Percentiles rank a stretch among this genome's conserved stretches.
phyloP scores from a whole-genome alignment of 1,140 invertebrate species.

The Bradysia coprophila region DNA sequence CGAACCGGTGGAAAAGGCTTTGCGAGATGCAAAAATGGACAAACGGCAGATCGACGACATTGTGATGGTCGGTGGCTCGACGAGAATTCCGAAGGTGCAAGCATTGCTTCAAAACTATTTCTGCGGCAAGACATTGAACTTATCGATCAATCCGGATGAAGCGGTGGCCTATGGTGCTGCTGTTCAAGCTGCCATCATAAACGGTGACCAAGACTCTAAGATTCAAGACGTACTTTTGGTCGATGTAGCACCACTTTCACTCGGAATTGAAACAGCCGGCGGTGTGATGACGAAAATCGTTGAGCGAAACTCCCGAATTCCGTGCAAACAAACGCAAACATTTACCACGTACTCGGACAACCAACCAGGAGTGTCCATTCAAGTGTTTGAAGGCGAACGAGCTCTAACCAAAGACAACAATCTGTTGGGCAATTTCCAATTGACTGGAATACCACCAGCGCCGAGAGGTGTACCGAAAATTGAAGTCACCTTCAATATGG shows the following conservation, averaged over 20 bases:
- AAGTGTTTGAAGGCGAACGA: constrained; percentile 79
- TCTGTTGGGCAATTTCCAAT: constrained; percentile 81
- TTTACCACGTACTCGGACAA: constrained; percentile 96
- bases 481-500: constrained; percentile 80
- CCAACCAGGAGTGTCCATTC: constrained; percentile 81
- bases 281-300: constrained; percentile 93
- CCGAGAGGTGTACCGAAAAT: constrained; percentile 88
- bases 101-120: constrained; percentile 89
- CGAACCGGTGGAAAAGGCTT: constrained; percentile 88
- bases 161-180: constrained; percentile 81
- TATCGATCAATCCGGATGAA: constrained; percentile 91
- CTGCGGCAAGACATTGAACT: constrained; percentile 95
- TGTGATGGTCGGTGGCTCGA: constrained; percentile 95
- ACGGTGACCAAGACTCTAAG: constrained; percentile 88
- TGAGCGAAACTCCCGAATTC: constrained; percentile 91
- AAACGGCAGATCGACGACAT: constrained; percentile 87
- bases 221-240: constrained; percentile 75
- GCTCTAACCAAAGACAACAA: constrained; percentile 89
- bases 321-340: constrained; percentile 87
- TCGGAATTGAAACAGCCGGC: constrained; percentile 94
- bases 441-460: constrained; percentile 87
- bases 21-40: constrained; percentile 87
- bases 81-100: constrained; percentile 95
- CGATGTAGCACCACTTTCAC: constrained; percentile 84
- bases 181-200: constrained; percentile 81